phyloP scores from a whole-genome alignment of 2,113 vertebrate species.

The Recurvirostra avosetta region DNA sequence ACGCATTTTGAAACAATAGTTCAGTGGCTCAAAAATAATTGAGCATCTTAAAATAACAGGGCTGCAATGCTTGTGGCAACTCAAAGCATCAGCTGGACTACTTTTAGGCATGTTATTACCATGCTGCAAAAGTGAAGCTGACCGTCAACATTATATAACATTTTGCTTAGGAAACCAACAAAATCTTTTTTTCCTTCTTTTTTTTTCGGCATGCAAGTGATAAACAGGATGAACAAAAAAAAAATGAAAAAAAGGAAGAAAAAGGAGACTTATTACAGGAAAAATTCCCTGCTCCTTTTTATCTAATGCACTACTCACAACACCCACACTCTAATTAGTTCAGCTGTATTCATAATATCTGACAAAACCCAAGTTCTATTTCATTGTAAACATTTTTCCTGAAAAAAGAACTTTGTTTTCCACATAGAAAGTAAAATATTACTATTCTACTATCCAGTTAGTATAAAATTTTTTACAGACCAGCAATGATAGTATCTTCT shows the following conservation, averaged over 20 bases:
- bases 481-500: not conserved
- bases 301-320: not conserved
- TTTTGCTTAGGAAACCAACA: not conserved
- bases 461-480: not conserved
- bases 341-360: not conserved
- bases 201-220: not conserved
- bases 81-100: not conserved
- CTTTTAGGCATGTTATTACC: not conserved
- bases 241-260: not conserved
- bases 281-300: not conserved
- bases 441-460: not conserved
- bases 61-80: not conserved
- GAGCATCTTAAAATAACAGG: slow-evolving; percentile 39
- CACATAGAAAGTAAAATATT: not conserved
- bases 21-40: slow-evolving; percentile 15
- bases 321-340: not conserved
- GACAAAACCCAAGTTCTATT: not conserved
- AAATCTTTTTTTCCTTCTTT: not conserved
- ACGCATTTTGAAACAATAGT: slow-evolving; percentile 17
- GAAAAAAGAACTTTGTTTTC: not conserved
- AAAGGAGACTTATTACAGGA: not conserved
- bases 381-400: not conserved
- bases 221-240: not conserved
- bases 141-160: not conserved
- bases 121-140: not conserved